phyloP scores from a whole-genome alignment of 2,113 vertebrate genomes.

The Epinephelus moara region DNA sequence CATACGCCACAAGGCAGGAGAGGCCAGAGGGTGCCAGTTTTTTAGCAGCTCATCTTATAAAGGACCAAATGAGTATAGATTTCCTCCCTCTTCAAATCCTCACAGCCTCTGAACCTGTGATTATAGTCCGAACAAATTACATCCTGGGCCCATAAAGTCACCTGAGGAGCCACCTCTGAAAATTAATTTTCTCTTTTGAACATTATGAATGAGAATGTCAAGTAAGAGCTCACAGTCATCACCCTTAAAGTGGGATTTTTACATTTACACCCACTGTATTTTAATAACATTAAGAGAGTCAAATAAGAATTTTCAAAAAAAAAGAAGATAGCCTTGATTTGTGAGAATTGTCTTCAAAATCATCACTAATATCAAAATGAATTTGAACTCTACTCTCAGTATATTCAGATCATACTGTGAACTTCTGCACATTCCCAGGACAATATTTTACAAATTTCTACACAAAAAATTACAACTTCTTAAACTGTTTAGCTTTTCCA shows the following conservation, averaged over 20 bases:
- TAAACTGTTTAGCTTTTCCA: too few species aligned
- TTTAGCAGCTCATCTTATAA: constrained; percentile 2
- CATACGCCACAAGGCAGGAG: neutral
- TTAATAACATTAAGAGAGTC: too few species aligned
- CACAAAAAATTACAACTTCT: too few species aligned
- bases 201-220: constrained; percentile 12
- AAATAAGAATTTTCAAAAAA: too few species aligned
- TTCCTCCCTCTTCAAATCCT: constrained; percentile 26
- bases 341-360: too few species aligned
- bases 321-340: too few species aligned
- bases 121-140: constrained; percentile 42
- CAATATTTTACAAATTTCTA: too few species aligned
- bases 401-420: neutral
- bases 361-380: too few species aligned
- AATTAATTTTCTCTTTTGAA: constrained; percentile 17
- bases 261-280: neutral
- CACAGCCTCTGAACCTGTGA: constrained; percentile 28
- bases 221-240: neutral
- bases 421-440: too few species aligned
- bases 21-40: neutral
- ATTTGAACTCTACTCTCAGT: neutral
- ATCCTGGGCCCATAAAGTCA: constrained; percentile 26
- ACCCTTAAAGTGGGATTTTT: neutral
- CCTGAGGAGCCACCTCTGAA: neutral
- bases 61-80: constrained; percentile 27